phyloP scores from a whole-genome alignment of 2,797 vertebrate species.

The Petrocephalus schoutedeni region DNA sequence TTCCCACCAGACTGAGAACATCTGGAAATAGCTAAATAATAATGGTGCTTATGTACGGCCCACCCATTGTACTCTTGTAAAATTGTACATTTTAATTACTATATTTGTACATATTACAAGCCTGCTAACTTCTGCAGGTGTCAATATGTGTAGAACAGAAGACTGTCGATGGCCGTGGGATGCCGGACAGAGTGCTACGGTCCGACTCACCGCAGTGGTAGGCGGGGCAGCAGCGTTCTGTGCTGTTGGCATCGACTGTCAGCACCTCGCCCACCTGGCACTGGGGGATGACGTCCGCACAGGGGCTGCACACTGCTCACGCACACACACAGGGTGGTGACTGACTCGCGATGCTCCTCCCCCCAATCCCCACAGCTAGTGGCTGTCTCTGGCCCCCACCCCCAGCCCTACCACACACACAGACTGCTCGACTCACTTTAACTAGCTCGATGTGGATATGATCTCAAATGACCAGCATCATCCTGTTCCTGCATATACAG shows the following conservation, averaged over 20 bases:
- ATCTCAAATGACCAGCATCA: background rate
- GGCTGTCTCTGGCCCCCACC: background rate
- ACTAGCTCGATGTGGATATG: background rate
- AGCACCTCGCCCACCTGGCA: conserved; percentile 82
- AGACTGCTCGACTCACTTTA: background rate
- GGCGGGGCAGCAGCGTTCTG: conserved; percentile 80
- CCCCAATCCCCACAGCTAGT: background rate
- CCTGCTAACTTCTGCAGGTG: background rate
- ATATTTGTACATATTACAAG: background rate
- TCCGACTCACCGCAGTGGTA: conserved; percentile 80
- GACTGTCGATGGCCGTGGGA: background rate
- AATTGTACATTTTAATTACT: background rate
- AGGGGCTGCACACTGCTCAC: conserved; percentile 70
- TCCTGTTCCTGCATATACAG: background rate
- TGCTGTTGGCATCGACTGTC: conserved; percentile 71
- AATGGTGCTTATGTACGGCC: background rate
- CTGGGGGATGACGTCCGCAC: conserved; percentile 63
- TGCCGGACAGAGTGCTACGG: background rate
- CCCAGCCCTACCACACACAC: background rate
- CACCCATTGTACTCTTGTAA: background rate
- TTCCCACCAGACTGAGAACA: background rate
- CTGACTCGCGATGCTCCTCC: background rate
- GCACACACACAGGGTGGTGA: conserved; percentile 9
- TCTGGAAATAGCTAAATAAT: background rate
- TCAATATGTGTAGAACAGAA: background rate